Conservation (phyloP, 2,888 invertebrate genomes). For the Platycheirus albimanus region DNA sequence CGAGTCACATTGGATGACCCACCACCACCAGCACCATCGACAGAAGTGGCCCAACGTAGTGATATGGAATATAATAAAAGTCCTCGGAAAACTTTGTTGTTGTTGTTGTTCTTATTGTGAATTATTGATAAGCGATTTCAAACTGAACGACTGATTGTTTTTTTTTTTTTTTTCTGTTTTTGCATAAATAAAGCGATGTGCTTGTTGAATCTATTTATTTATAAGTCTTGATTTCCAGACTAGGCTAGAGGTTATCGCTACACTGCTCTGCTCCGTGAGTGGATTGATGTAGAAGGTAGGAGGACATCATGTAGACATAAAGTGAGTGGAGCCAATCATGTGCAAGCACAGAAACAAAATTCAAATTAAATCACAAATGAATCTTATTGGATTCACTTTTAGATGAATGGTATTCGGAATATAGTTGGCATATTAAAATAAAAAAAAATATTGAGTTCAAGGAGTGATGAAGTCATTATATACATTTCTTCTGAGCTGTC, state of each 20-base stretch:
- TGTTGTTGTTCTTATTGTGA: slow-evolving; percentile 1
- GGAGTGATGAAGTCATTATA: slow-evolving; percentile 2
- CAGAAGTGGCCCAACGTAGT: no score
- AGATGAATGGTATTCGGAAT: neutral
- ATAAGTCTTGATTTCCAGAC: slow-evolving; percentile 23
- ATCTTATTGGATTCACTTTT: neutral
- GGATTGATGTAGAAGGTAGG: neutral
- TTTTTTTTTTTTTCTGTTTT: slow-evolving; percentile 4
- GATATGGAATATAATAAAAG: no score
- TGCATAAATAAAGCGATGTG: neutral
- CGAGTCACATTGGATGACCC: no score
- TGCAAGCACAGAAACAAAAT: neutral
- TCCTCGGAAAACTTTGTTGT: neutral
- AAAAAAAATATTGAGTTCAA: neutral
- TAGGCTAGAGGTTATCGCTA: slow-evolving; percentile 23
- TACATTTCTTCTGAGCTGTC: neutral
- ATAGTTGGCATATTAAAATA: neutral
- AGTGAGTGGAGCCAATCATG: slow-evolving; percentile 1
- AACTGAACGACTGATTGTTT: neutral
- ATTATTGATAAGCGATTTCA: slow-evolving; percentile 9
- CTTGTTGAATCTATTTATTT: slow-evolving; percentile 12
- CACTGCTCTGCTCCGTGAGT: neutral
- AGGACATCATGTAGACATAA: neutral
- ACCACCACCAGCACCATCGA: no score
- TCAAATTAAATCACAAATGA: neutral